Conservation (phyloP, 2,888 invertebrate genomes). For the Tachina fera region DNA sequence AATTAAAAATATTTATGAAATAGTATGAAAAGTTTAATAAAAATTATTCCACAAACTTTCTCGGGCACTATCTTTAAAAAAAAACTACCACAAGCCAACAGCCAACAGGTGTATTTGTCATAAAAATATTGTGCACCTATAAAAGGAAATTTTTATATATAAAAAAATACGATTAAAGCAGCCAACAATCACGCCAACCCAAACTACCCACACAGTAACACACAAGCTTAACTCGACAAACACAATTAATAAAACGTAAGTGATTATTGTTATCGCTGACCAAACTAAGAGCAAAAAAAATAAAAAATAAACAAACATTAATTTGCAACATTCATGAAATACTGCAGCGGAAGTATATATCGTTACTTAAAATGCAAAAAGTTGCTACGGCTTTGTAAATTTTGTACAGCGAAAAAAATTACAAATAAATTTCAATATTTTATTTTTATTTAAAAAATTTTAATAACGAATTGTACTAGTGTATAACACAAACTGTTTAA, state of each 20-base stretch:
- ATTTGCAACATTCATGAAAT: not conserved
- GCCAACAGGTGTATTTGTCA: conserved; percentile 48
- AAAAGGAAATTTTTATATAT: conserved; percentile 32
- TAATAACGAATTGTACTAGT: too few species aligned
- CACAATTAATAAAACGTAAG: conserved; percentile 21
- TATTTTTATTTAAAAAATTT: too few species aligned
- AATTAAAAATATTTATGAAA: too few species aligned
- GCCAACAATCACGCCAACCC: conserved; percentile 4
- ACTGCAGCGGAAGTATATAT: conserved; percentile 12
- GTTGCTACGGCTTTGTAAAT: not conserved
- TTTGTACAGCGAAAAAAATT: too few species aligned
- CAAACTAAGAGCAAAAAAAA: not conserved
- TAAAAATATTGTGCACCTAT: conserved; percentile 7
- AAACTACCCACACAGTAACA: conserved; percentile 14
- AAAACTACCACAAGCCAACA: not conserved
- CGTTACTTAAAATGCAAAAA: not conserved
- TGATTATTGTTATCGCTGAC: conserved; percentile 33
- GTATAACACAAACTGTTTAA: too few species aligned
- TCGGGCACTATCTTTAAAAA: conserved; percentile 3
- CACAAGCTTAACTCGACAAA: conserved; percentile 7
- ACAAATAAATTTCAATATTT: too few species aligned
- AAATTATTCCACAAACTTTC: not conserved
- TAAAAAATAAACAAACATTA: not conserved
- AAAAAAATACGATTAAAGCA: conserved; percentile 1
- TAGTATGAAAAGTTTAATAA: too few species aligned